Evolutionary conservation across 2,888 invertebrate genomes (phyloP), one percentile per base, ranked within the genome.

Genomic region (Pristionchus entomophagus): DNA sequence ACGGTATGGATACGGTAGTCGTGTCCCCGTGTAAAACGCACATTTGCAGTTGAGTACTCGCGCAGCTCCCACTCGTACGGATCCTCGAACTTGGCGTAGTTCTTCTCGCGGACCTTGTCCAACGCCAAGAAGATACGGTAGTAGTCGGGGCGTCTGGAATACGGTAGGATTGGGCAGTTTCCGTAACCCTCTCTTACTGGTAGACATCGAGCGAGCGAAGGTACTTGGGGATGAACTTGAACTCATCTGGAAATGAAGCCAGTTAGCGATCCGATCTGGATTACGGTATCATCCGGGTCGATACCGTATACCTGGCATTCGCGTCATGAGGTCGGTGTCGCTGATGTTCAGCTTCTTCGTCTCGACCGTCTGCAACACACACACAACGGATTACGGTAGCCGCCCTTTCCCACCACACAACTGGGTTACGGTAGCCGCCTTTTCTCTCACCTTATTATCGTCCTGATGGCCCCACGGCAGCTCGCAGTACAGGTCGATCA

Each of bases 401-500:
- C 26, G 26, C 22, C 12, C n/a, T 32, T n/a, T 19, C 19, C 29
- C 29, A n/a, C n/a, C n/a, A 65, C 35, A 22, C 14, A 19, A 32
- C 32, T 14, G 22, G 26, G 19, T 59, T 59, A 59, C 59, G 59
- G 59, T 59, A 59, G 59, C 22, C 59, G 5, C 59, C 19, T 22
- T n/a, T 26, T 22, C n/a, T n/a, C 41, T 8, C 62, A 69, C 69
- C 69, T 69, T 69, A 38, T 56, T 38, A 32, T 53, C 53, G 49
- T 83, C 83, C n/a, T 26, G 14, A 29, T 62, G 45, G 62, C 51
- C 62, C 92, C 92, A 92, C 45, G 91, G 92, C 53, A 92, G 90
- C 0, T 90, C 91, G 83, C 91, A 91, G 96, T 97, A 93, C 97
- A 97, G 85, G 86, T 91, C 91, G 86, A 92, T 92, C 53, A 88